Evolutionary conservation across 2,113 vertebrate species (phyloP).

Genomic region (Prinia subflava): DNA sequence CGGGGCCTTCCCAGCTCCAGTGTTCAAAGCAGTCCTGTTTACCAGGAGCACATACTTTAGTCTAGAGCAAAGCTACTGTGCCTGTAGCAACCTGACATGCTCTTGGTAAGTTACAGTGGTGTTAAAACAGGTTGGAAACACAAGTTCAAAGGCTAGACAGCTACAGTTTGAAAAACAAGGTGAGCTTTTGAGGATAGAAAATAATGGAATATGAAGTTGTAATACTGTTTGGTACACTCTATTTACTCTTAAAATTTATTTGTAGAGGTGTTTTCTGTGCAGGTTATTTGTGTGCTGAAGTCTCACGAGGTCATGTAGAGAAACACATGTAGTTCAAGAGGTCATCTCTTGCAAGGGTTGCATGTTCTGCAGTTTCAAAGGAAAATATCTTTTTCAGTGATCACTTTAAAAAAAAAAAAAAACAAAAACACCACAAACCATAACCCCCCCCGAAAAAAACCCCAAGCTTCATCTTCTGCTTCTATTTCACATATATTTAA

Average conservation of each 20-base stretch:
- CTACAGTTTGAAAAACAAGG: neutral
- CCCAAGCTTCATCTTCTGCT: neutral
- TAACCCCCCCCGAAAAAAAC: too few species aligned
- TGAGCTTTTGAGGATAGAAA: neutral
- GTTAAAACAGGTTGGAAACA: neutral
- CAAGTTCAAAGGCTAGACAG: neutral
- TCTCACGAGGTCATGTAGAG: neutral
- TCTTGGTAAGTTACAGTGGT: neutral
- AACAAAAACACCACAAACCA: neutral
- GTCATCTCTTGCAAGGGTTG: neutral
- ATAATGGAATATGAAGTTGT: neutral
- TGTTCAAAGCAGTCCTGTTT: neutral
- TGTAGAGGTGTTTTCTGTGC: conserved; percentile 4
- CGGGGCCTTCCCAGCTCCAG: neutral
- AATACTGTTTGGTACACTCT: neutral
- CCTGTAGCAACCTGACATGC: neutral
- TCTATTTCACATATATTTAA: neutral
- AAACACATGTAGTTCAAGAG: conserved; percentile 15
- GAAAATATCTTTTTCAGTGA: neutral
- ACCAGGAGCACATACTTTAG: neutral
- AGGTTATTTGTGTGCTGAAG: neutral
- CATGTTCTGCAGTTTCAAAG: neutral
- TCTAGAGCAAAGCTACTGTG: neutral
- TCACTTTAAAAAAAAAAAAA: neutral
- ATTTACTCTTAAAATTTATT: neutral